Evolutionary conservation across 2,888 invertebrate species (phyloP), one percentile per base, ranked within the genome.

Genomic region (Amphipyra tragopoginis): DNA sequence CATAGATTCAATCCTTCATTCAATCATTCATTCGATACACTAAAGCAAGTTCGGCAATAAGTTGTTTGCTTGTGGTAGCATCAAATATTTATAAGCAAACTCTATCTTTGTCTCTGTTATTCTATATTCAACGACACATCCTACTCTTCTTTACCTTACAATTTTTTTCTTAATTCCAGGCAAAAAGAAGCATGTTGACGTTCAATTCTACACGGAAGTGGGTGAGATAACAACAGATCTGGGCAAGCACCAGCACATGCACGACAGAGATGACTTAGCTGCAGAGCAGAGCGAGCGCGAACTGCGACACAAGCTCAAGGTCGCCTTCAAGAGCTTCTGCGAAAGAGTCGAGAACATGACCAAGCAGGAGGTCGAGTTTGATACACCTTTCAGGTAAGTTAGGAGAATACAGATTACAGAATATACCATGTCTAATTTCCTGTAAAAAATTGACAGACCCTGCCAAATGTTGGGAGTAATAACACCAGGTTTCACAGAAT

Each of bases 241-340:
- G 82, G 99, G 99, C 45, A 99, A 99, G 91, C 99, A 99, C 90
- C 99, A 99, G 89, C 99, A 99, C 91, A 99, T 99, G 99, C 99
- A 99, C 90, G 99, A 99, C 93, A 96, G 99, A 44, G 99, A 99
- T 90, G 99, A 99, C 95, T 95, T 99, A 64, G 99, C 99, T 0
- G 99, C 99, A 6, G 99, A 99, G 93, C 99, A 99, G 95, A 98
- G 99, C 56, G 99, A 99, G 92, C 95, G 99, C 52, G 99, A 99
- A 86, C 95, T 99, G 75, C 95, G 99, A 34, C 98, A 99, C 89
- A 99, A 99, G 86, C 95, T 99, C 57, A 99, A 99, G 91, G 97
- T 98, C 0, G 99, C 99, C 10, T 99, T 99, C 94, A 99, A 98
- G 90, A 98, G 98, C 87, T 99, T 99, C 95, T 99, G 99, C 89